phyloP scores from a whole-genome alignment of 2,113 vertebrate species.

The Poeciliopsis occidentalis region DNA sequence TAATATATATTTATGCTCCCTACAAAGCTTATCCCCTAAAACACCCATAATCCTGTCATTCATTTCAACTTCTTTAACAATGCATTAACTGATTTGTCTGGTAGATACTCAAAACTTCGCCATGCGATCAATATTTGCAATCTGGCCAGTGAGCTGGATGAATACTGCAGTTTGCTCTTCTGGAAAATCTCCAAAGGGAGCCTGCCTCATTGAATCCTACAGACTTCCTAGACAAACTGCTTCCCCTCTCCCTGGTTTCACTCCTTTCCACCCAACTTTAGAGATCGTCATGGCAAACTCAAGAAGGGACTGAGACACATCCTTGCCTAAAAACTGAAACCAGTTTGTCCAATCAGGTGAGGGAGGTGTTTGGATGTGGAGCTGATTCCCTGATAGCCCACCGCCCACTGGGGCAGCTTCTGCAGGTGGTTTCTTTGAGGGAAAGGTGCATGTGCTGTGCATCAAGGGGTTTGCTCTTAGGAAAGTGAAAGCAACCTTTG shows the following conservation, averaged over 20 bases:
- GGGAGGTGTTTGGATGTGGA: background rate
- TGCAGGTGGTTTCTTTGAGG: background rate
- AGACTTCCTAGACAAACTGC: background rate
- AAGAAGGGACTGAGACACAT: background rate
- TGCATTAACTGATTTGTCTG: background rate
- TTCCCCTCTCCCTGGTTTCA: no score
- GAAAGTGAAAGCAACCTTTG: background rate
- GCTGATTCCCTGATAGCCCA: background rate
- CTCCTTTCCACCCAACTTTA: background rate
- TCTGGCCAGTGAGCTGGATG: background rate
- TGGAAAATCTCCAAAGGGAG: background rate
- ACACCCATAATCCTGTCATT: background rate
- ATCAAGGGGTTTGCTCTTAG: background rate
- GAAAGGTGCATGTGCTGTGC: background rate
- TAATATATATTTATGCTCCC: no score
- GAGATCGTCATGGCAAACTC: background rate
- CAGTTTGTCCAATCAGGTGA: background rate
- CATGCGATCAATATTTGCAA: background rate
- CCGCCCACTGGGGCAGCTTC: background rate
- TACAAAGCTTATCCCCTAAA: background rate
- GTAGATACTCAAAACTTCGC: background rate
- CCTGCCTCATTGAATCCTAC: background rate
- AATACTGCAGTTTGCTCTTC: background rate
- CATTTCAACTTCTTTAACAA: background rate
- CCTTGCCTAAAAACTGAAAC: background rate